A percentile compares a stretch with the other conserved stretches of the same genome.
These are phyloP conservation scores for Myzus persicae DNA, from an alignment of 1,140 invertebrate genomes.

Conservation along the genomic window DNA sequence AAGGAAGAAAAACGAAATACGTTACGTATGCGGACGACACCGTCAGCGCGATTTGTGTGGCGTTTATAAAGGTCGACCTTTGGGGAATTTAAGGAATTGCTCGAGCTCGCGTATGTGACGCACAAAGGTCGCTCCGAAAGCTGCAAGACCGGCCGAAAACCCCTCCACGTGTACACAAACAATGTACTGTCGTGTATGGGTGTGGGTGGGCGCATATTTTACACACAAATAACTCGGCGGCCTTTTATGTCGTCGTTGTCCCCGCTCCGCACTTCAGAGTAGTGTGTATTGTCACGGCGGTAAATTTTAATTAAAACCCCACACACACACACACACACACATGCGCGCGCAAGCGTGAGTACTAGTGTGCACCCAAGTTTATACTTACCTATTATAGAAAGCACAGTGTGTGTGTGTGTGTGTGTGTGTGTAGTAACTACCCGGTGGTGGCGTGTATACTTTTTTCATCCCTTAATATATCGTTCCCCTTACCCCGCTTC, in stretches of 20 bases:
- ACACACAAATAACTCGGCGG: constrained; percentile 9
- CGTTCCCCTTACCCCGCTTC: background rate
- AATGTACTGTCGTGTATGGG: background rate
- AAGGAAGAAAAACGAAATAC: background rate
- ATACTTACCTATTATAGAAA: background rate
- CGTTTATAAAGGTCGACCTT: constrained; percentile 7
- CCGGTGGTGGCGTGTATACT: background rate
- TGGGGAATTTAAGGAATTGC: background rate
- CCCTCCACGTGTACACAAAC: background rate
- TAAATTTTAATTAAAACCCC: constrained; percentile 38
- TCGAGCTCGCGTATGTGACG: background rate
- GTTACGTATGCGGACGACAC: background rate
- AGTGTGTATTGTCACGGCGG: constrained; percentile 23
- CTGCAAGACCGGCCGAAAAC: background rate
- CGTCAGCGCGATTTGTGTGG: background rate
- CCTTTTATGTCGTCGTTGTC: background rate
- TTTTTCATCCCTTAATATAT: constrained; percentile 1
- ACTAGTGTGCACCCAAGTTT: background rate
- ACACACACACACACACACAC: background rate
- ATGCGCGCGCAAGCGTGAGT: background rate
- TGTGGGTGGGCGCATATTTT: background rate
- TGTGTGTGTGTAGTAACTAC: background rate
- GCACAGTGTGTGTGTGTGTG: background rate
- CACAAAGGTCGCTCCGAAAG: background rate
- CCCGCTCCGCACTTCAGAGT: background rate